Evolutionary conservation across 2,113 vertebrate genomes (phyloP).

Genomic region (Stictonetta naevosa): DNA sequence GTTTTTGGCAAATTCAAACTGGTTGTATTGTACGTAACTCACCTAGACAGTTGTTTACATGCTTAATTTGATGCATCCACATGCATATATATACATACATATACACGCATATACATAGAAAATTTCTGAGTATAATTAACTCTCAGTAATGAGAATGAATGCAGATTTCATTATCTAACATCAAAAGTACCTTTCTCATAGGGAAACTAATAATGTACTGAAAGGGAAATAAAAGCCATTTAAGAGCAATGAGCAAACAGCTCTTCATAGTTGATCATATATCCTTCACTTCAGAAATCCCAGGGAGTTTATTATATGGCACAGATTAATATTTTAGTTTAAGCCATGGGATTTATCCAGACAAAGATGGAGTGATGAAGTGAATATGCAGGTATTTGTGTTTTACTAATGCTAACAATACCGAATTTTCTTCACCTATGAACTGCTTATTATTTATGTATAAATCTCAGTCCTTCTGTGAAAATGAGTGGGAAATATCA

Average conservation of each 20-base stretch:
- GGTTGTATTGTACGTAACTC: not conserved
- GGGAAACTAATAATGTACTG: not conserved
- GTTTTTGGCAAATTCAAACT: not conserved
- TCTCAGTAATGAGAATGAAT: not conserved
- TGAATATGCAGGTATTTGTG: not conserved
- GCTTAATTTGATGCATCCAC: not conserved
- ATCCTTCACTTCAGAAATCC: not conserved
- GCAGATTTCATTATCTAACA: not conserved
- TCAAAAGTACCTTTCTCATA: not conserved
- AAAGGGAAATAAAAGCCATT: not conserved
- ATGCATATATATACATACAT: not conserved
- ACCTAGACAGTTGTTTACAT: not conserved
- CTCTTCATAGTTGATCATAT: not conserved
- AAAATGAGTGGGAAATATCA: not conserved
- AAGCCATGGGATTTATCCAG: not conserved
- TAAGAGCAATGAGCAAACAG: not conserved
- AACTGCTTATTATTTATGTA: not conserved
- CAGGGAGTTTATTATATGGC: not conserved
- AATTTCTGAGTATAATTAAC: not conserved
- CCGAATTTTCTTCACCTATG: not conserved
- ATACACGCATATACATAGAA: not conserved
- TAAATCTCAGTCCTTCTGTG: not conserved
- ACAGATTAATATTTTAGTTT: not conserved
- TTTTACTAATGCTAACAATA: not conserved
- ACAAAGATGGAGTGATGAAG: not conserved